Evolutionary conservation across 1,140 invertebrate genomes (phyloP), one percentile per base, ranked within the genome.

Genomic region (Agrypnia vestita): DNA sequence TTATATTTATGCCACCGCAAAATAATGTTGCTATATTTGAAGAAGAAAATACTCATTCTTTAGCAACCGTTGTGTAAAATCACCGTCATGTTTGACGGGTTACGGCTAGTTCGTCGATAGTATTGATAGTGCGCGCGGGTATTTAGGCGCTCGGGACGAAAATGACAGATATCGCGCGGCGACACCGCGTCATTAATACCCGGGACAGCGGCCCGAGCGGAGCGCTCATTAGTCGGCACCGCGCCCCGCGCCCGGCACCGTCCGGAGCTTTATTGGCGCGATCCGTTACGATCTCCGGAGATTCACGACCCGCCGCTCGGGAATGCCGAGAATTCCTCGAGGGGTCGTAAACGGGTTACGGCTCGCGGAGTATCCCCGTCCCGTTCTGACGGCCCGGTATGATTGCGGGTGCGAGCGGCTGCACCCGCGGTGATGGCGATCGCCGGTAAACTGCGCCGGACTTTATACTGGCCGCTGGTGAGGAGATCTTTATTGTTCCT

Each of bases 291-390:
- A 71, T 71, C 67, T 71, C 67, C 67, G 4, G 7, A 71, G 67
- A 44, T 17, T 49, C 67, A 71, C 67, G 67, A 71, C 35, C 35
- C 25, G 61, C 67, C 25, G 67, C 46, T 71, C 67, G 67, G 46
- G 67, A 71, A 71, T 71, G 67, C 46, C n/a, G 67, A 71, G 67
- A 71, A 71, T 71, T 71, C 67, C 67, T 71, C 67, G 67, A 71
- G 67, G 67, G 67, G 67, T 71, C 67, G 67, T 71, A 71, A 71
- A 71, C 67, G 67, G 67, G 67, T 71, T 71, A 71, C n/a, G 19
- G 8, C n/a, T 13, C 61, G 15, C n/a, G 12, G 19, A 35, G 21
- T 53, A 12, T 53, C 51, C 15, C 8, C 51, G 51, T 53, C 51
- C 8, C 15, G 12, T 53, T 53, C 8, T 53, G 15, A 53, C 51